Evolutionary conservation across 92 coral and sea anemone genomes (phyloP).

Genomic region (Porites evermanni): DNA sequence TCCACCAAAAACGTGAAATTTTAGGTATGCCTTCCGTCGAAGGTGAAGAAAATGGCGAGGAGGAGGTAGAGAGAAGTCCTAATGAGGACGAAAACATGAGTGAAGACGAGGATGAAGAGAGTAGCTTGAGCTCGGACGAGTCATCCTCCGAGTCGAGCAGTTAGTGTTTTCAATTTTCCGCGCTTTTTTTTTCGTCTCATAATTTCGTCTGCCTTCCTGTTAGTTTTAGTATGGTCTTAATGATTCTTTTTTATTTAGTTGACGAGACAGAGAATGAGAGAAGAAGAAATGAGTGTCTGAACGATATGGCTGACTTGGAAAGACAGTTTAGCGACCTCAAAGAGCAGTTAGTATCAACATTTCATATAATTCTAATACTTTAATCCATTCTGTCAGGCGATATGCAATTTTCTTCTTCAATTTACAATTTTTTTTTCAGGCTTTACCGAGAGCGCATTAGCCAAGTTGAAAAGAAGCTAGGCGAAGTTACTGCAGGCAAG

Average conservation of each 20-base stretch:
- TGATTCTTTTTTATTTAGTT: constrained; percentile 52
- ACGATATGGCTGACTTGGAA: constrained; percentile 97
- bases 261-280: constrained; percentile 97
- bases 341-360: constrained; percentile 80
- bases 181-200: constrained; percentile 1
- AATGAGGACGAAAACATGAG: constrained; percentile 98
- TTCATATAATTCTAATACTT: background rate
- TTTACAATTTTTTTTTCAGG: constrained; percentile 40
- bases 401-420: background rate
- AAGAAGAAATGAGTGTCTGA: constrained; percentile 88
- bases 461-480: constrained; percentile 94
- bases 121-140: constrained; percentile 92
- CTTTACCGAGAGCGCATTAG: constrained; percentile 89
- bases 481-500: constrained; percentile 86
- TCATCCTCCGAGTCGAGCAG: constrained; percentile 87
- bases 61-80: constrained; percentile 90
- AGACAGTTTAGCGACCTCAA: constrained; percentile 95
- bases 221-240: background rate
- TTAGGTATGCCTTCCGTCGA: constrained; percentile 87
- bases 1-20: background rate
- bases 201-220: background rate
- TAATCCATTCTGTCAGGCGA: background rate
- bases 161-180: constrained; percentile 15
- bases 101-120: constrained; percentile 98
- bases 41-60: constrained; percentile 99